These are phyloP conservation scores for Acrobasis consociella DNA, from an alignment of 2,888 invertebrate species.

Conservation along the genomic window DNA sequence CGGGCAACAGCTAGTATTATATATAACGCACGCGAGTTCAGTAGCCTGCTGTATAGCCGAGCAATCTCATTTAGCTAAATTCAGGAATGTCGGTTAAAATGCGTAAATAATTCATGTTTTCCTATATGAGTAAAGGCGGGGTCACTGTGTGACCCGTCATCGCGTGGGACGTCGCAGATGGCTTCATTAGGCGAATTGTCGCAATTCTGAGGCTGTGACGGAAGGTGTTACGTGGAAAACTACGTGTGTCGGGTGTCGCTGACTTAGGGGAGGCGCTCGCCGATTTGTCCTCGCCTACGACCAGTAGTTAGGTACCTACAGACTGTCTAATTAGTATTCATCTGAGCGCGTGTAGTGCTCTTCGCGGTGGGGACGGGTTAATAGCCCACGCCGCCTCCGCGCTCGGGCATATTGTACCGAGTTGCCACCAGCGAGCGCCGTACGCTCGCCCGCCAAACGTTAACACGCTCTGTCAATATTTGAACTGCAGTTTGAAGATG, in stretches of 20 bases:
- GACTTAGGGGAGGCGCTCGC: constrained; percentile 28
- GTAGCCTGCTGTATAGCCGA: background rate
- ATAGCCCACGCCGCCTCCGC: constrained; percentile 82
- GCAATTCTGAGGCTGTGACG: background rate
- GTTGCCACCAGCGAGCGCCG: constrained; percentile 75
- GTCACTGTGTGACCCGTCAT: constrained; percentile 33
- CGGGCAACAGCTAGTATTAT: too few species aligned
- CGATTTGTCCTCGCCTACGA: constrained; percentile 29
- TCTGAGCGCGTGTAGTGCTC: constrained; percentile 79
- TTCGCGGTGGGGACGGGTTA: constrained; percentile 82
- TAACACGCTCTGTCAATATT: constrained; percentile 74
- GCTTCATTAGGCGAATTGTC: constrained; percentile 5
- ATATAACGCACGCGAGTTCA: constrained; percentile 5
- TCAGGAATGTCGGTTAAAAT: constrained; percentile 14
- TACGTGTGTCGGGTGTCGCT: constrained; percentile 12
- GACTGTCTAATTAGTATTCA: constrained; percentile 80
- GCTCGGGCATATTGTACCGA: constrained; percentile 80
- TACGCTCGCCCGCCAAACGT: constrained; percentile 64
- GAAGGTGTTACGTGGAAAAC: constrained; percentile 32
- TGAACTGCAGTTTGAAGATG: constrained; percentile 57
- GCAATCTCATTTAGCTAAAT: constrained; percentile 9
- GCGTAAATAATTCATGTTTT: constrained; percentile 21
- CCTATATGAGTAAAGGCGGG: constrained; percentile 27
- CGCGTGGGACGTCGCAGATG: constrained; percentile 27
- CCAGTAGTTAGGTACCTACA: constrained; percentile 63